A percentile compares a stretch with the other conserved stretches of the same genome.
Evolutionary conservation across 1,140 invertebrate genomes (phyloP).

Genomic region (Tyrophagus putrescentiae): DNA sequence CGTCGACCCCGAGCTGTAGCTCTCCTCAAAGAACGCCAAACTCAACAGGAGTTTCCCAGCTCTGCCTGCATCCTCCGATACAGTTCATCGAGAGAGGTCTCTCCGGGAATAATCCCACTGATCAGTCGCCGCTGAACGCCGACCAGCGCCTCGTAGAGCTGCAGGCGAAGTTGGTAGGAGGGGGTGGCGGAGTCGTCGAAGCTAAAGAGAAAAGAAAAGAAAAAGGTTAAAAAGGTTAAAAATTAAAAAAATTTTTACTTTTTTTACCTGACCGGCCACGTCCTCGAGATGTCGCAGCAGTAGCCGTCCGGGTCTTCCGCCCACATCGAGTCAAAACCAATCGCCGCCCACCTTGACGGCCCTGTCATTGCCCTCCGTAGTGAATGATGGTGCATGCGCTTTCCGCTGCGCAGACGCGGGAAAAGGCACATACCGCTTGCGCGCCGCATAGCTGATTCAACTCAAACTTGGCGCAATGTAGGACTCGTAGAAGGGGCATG

Average conservation of each 20-base stretch:
- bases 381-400: slow-evolving; percentile 84
- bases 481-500: slow-evolving; percentile 57
- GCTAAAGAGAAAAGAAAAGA: too few relatives aligned
- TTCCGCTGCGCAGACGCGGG: slow-evolving; percentile 80
- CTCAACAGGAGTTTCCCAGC: slow-evolving; percentile 58
- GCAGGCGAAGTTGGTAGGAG: slow-evolving; percentile 27
- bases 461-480: slow-evolving; percentile 72
- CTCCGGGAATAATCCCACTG: slow-evolving; percentile 35
- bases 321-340: slow-evolving; percentile 86
- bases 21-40: slow-evolving; percentile 39
- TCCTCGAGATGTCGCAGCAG: slow-evolving; percentile 84
- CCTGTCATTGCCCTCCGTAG: slow-evolving; percentile 85
- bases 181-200: too few relatives aligned
- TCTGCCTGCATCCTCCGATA: slow-evolving; percentile 66
- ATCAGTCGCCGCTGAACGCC: slow-evolving; percentile 61
- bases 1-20: slow-evolving; percentile 5
- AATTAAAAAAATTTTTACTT: too few relatives aligned
- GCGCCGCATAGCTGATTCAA: slow-evolving; percentile 62
- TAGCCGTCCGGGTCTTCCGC: slow-evolving; percentile 55
- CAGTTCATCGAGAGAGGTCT: slow-evolving; percentile 56
- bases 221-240: too few relatives aligned
- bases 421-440: slow-evolving; percentile 82
- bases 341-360: slow-evolving; percentile 51
- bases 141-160: slow-evolving; percentile 70
- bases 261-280: slow-evolving; percentile 85